Percentiles rank a stretch among this genome's conserved stretches.
These are phyloP conservation scores for Plectropomus leopardus DNA, from an alignment of 2,113 vertebrate genomes.

Conservation along the genomic window DNA sequence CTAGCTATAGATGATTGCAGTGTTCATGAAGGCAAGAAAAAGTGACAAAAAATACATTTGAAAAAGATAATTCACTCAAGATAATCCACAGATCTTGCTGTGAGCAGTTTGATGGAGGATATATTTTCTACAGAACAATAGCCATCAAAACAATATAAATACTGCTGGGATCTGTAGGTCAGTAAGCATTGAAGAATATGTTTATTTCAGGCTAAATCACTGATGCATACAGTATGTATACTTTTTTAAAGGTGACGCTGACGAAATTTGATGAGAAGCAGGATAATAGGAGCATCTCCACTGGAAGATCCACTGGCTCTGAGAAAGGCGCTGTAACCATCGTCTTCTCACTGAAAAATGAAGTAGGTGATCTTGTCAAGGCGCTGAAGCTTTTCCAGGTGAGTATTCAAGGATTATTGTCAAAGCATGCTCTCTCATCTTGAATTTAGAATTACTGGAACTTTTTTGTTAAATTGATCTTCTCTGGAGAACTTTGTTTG, in stretches of 20 bases:
- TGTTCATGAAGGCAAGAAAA: too few species aligned
- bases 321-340: neutral
- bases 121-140: too few species aligned
- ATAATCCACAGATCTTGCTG: too few species aligned
- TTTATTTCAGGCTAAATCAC: neutral
- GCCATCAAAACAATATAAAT: too few species aligned
- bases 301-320: neutral
- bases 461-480: neutral
- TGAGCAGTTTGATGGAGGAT: too few species aligned
- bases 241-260: neutral
- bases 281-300: constrained; percentile 17
- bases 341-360: constrained; percentile 34
- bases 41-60: too few species aligned
- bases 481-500: neutral
- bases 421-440: neutral
- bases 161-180: neutral
- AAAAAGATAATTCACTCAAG: too few species aligned
- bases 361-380: constrained; percentile 10
- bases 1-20: too few species aligned
- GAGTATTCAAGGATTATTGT: neutral
- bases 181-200: neutral
- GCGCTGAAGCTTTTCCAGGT: constrained; percentile 34
- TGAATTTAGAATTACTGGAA: neutral
- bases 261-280: neutral
- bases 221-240: neutral